phyloP scores from a whole-genome alignment of 1,140 invertebrate species.

The Drosophila truncata region DNA sequence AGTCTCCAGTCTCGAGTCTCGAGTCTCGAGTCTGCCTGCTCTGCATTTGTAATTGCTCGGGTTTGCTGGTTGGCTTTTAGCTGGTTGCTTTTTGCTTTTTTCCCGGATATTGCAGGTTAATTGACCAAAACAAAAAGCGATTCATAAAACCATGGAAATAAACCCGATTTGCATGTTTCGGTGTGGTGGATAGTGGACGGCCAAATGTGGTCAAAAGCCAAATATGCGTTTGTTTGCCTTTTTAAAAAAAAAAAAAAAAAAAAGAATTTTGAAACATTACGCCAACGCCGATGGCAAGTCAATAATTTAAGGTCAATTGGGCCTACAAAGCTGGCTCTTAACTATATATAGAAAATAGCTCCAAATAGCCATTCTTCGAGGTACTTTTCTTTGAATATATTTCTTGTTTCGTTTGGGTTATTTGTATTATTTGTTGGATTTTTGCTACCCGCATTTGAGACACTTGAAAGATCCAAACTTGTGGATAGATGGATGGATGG shows the following conservation, averaged over 20 bases:
- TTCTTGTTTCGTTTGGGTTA: background rate
- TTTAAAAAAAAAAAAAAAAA: background rate
- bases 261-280: constrained; percentile 59
- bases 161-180: constrained; percentile 54
- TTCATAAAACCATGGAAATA: constrained; percentile 7
- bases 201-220: constrained; percentile 50
- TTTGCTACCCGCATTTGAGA: constrained; percentile 43
- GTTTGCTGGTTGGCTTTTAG: constrained; percentile 1
- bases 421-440: background rate
- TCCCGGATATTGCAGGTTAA: constrained; percentile 57
- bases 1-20: too few relatives aligned
- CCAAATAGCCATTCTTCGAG: constrained; percentile 40
- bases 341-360: constrained; percentile 43
- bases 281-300: constrained; percentile 33
- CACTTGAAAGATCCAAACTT: constrained; percentile 21
- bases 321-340: constrained; percentile 31
- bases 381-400: constrained; percentile 7
- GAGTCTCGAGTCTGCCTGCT: constrained; percentile 23
- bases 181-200: background rate
- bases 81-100: constrained; percentile 5
- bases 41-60: constrained; percentile 49
- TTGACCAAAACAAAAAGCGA: constrained; percentile 43
- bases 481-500: constrained; percentile 16
- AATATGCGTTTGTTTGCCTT: constrained; percentile 24
- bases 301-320: constrained; percentile 60